Percentiles rank a stretch among this genome's conserved stretches.
Evolutionary conservation across 53 echinoderm and acorn worm species (phyloP).

Genomic region (Echinometra lucunter): DNA sequence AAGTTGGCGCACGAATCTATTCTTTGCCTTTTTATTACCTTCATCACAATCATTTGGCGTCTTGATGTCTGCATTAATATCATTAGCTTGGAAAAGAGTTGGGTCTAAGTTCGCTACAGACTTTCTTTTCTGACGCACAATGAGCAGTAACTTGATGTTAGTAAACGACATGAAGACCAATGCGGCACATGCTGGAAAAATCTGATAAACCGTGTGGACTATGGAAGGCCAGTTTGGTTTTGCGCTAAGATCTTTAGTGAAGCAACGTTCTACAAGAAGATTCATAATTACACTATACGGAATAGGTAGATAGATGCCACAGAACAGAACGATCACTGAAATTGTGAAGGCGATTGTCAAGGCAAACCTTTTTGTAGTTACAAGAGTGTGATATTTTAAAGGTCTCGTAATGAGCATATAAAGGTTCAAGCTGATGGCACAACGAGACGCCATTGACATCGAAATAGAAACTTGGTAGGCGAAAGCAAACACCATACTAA

Average conservation of each 20-base stretch:
- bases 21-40: neutral
- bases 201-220: neutral
- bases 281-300: neutral
- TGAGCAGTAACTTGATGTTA: neutral
- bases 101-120: neutral
- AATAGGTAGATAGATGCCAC: slow-evolving; percentile 6
- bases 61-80: neutral
- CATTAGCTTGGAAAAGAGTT: neutral
- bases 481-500: neutral
- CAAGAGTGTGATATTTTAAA: neutral
- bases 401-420: slow-evolving; percentile 23
- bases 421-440: neutral
- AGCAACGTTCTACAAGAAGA: neutral
- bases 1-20: neutral
- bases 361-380: neutral
- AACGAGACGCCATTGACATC: neutral
- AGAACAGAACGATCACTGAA: neutral
- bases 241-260: neutral
- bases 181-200: neutral
- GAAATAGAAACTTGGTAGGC: neutral
- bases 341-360: neutral
- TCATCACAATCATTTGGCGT: neutral
- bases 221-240: neutral
- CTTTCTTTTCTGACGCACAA: neutral
- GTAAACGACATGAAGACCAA: neutral